Evolutionary conservation across 2,888 invertebrate species (phyloP).

Genomic region (Seira ritae): DNA sequence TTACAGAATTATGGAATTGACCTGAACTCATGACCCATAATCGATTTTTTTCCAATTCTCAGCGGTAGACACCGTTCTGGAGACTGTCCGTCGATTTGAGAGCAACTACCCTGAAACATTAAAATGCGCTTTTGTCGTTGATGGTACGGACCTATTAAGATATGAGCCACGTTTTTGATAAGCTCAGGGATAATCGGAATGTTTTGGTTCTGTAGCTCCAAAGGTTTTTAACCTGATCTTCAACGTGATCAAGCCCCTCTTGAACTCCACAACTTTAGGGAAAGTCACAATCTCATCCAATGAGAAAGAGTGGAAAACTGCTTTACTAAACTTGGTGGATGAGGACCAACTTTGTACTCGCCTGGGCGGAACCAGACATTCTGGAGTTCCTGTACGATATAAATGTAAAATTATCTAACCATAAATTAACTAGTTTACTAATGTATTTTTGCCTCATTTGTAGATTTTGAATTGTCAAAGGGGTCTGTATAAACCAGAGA

Average conservation of each 20-base stretch:
- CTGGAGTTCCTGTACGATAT: constrained; percentile 43
- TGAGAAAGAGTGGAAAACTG: constrained; percentile 59
- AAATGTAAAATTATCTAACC: neutral
- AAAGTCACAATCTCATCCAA: constrained; percentile 63
- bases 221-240: constrained; percentile 67
- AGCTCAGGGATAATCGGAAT: neutral
- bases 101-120: constrained; percentile 67
- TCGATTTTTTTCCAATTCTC: no score
- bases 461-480: constrained; percentile 50
- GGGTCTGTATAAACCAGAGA: constrained; percentile 30
- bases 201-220: constrained; percentile 55
- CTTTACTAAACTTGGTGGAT: constrained; percentile 42
- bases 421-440: neutral
- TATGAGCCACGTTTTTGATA: neutral
- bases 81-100: constrained; percentile 66
- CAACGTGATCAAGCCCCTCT: constrained; percentile 63
- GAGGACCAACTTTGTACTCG: constrained; percentile 53
- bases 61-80: constrained; percentile 67
- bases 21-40: no score
- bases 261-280: constrained; percentile 63
- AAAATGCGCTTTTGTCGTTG: constrained; percentile 63
- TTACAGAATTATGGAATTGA: neutral
- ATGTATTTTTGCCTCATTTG: neutral
- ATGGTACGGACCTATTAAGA: constrained; percentile 42
- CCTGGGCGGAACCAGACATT: constrained; percentile 54